Evolutionary conservation across 2,113 vertebrate species (phyloP).

Genomic region (Ranitomeya imitator): DNA sequence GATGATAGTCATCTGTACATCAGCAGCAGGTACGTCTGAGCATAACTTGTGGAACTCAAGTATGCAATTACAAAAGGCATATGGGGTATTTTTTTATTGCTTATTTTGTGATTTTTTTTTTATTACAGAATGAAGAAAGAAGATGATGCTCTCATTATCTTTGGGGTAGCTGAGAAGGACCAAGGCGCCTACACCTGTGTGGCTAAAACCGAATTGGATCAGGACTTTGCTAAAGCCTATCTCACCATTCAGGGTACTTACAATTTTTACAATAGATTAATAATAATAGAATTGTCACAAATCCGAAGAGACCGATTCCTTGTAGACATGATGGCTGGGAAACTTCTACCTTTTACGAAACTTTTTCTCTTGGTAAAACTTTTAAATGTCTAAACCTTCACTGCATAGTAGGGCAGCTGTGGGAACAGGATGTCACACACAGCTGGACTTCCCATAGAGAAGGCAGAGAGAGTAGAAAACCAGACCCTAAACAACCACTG

Average conservation of each 20-base stretch:
- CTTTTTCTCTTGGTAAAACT: too few species aligned
- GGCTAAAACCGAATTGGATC: slow-evolving; percentile 88
- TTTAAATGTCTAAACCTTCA: too few species aligned
- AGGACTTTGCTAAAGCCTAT: slow-evolving; percentile 84
- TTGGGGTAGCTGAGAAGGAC: slow-evolving; percentile 82
- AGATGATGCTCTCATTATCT: slow-evolving; percentile 83
- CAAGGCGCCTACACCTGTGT: slow-evolving; percentile 88
- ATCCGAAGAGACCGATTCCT: background rate
- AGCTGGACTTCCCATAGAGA: too few species aligned
- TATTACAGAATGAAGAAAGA: slow-evolving; percentile 83
- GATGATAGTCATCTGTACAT: slow-evolving; percentile 79
- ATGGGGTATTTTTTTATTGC: too few species aligned
- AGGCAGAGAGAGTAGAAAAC: too few species aligned
- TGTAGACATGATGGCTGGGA: background rate
- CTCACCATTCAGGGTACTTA: slow-evolving; percentile 89
- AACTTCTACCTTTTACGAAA: too few species aligned
- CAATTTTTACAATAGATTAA: background rate
- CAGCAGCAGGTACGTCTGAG: slow-evolving; percentile 75
- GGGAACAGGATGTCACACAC: too few species aligned
- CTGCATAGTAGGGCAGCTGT: too few species aligned
- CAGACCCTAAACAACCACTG: too few species aligned
- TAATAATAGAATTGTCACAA: background rate
- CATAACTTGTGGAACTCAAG: background rate
- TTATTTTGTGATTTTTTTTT: background rate
- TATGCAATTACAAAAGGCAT: too few species aligned